phyloP scores from a whole-genome alignment of 2,888 invertebrate genomes.

The Pseudococcus longispinus region DNA sequence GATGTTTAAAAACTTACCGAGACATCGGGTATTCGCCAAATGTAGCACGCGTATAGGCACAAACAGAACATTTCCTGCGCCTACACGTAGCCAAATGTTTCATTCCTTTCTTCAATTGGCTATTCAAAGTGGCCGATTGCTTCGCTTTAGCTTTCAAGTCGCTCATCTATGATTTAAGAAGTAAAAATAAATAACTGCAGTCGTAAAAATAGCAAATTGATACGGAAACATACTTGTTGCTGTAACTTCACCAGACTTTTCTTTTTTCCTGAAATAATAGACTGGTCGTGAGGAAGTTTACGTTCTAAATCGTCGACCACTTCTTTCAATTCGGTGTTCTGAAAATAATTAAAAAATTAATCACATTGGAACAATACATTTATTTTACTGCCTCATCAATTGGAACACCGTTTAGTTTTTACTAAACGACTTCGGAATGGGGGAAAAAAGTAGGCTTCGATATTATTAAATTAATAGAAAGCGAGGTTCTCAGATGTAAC shows the following conservation, averaged over 20 bases:
- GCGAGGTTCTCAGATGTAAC: background rate
- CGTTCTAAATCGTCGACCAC: conserved; percentile 65
- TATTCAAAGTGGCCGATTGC: conserved; percentile 65
- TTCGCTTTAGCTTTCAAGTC: conserved; percentile 66
- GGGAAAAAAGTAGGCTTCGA: background rate
- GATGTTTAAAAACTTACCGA: conserved; percentile 63
- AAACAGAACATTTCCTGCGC: conserved; percentile 69
- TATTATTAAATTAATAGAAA: background rate
- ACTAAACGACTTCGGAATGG: background rate
- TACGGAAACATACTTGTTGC: conserved; percentile 61
- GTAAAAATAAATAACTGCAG: conserved; percentile 57
- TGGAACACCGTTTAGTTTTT: too few species aligned
- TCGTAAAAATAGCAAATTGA: background rate
- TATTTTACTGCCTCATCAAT: too few species aligned
- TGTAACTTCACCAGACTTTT: conserved; percentile 63
- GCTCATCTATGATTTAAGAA: conserved; percentile 64
- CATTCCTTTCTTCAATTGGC: conserved; percentile 67
- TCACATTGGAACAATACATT: background rate
- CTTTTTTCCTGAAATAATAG: conserved; percentile 47
- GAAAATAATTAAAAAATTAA: conserved; percentile 59
- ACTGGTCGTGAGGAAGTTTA: conserved; percentile 59
- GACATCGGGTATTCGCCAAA: conserved; percentile 67
- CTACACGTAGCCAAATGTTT: conserved; percentile 67
- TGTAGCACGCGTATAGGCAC: conserved; percentile 68
- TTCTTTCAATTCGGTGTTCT: conserved; percentile 69